Evolutionary conservation across 2,888 invertebrate species (phyloP), one percentile per base, ranked within the genome.

Genomic region (Eubasilissa splendida): DNA sequence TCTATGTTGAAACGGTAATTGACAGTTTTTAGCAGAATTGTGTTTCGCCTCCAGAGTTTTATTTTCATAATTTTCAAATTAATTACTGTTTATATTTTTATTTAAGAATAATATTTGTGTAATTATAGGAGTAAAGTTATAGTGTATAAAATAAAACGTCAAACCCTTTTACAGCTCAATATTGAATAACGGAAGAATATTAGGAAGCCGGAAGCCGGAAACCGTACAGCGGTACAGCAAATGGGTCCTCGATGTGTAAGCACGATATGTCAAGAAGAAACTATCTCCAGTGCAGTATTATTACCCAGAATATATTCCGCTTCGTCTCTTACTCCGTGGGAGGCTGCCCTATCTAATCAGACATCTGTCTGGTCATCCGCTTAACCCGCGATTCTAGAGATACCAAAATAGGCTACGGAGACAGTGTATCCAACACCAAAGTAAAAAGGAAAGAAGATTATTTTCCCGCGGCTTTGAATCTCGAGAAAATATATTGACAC

Each of bases 261-360:
- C 42, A 42, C 42, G 68, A 68, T 52, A 52, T 68, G 52, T 68
- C 52, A 14, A 68, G 14, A 33, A 42, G 52, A 33, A 68, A 68
- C 68, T 68, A 22, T 71, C 33, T 71, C 54, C 33, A 54, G 54
- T 71, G 31, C 22, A 56, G 14, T 14, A 52, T 12, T 22, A 22
- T 22, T 11, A 50, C 52, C 12, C 42, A 42, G 42, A 42, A 42
- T 42, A 42, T 71, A 22, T 54, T 9, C 53, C 8, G 12, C 14
- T 59, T 52, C 74, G 14, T 33, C 42, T 56, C 50, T 42, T 56
- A 50, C 74, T 76, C 76, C 63, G 76, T 76, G 76, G 76, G 76
- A 63, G 76, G 76, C 76, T 22, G 60, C 53, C 76, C 76, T 76
- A 76, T 76, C 76, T 76, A 60, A 76, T 76, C 76, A 60, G 63